A percentile compares a stretch with the other conserved stretches of the same genome.
Conservation (phyloP, 2,797 vertebrate genomes). For the Micropoecilia bifurca region DNA sequence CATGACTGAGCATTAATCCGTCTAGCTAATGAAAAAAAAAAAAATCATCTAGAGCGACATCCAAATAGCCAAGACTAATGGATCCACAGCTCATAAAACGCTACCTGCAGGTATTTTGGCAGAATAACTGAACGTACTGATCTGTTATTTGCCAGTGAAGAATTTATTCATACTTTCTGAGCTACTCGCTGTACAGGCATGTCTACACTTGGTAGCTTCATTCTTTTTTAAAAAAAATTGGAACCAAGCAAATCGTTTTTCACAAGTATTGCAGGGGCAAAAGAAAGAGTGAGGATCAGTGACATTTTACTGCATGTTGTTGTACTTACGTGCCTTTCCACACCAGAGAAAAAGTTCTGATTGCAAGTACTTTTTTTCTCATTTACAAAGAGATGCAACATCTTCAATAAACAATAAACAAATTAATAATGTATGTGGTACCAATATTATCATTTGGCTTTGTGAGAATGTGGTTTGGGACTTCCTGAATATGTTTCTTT, state of each 20-base stretch:
- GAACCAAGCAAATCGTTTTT: not conserved
- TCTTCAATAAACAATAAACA: not conserved
- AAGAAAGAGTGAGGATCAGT: not conserved
- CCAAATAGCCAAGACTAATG: slow-evolving; percentile 71
- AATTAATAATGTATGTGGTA: not conserved
- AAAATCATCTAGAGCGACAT: slow-evolving; percentile 60
- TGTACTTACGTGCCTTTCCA: slow-evolving; percentile 28
- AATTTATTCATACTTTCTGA: slow-evolving; percentile 8
- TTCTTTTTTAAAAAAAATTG: not conserved
- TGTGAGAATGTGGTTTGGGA: not conserved
- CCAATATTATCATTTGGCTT: not conserved
- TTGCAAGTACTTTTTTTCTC: not conserved
- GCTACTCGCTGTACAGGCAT: slow-evolving; percentile 3
- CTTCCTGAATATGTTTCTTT: not conserved
- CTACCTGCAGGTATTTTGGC: slow-evolving; percentile 52
- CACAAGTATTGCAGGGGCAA: slow-evolving; percentile 2
- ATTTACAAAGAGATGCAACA: not conserved
- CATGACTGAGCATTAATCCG: slow-evolving; percentile 60
- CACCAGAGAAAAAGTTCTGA: slow-evolving; percentile 1
- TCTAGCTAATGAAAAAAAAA: slow-evolving; percentile 60
- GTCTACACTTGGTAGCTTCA: slow-evolving; percentile 14
- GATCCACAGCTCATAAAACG: slow-evolving; percentile 46
- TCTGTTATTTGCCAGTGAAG: slow-evolving; percentile 27
- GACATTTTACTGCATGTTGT: not conserved
- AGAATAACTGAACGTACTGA: slow-evolving; percentile 27